Evolutionary conservation across 1,140 invertebrate genomes (phyloP).

Genomic region (Microplitis mediator): DNA sequence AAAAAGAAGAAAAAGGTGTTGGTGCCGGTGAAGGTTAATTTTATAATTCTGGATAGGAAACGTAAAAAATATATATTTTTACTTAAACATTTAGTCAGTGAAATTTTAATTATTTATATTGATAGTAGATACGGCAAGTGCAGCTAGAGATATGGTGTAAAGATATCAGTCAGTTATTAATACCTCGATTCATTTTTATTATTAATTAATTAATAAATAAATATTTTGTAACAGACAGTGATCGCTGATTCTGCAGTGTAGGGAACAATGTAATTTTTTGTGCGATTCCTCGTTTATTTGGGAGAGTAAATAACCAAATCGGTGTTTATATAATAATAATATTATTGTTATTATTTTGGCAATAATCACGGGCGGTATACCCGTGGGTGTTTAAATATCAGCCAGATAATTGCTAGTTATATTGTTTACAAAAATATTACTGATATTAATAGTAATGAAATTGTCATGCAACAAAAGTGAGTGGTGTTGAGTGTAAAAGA

Average conservation of each 20-base stretch:
- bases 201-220: no score
- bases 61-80: not conserved
- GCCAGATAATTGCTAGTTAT: not conserved
- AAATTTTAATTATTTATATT: not conserved
- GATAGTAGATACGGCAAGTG: not conserved
- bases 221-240: not conserved
- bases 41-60: constrained; percentile 11
- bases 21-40: not conserved
- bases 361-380: no score
- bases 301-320: no score
- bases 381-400: no score
- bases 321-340: no score
- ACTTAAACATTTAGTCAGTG: not conserved
- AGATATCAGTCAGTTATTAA: not conserved
- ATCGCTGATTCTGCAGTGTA: no score
- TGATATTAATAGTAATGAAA: not conserved
- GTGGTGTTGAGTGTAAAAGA: constrained; percentile 9
- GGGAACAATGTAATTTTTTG: no score
- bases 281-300: no score
- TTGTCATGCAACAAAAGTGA: not conserved
- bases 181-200: no score
- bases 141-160: not conserved
- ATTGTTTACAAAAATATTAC: not conserved
- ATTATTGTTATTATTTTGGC: no score
- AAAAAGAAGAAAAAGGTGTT: constrained; percentile 17